Conservation (phyloP, 2,888 invertebrate species). For the Tachystola acroxantha region DNA sequence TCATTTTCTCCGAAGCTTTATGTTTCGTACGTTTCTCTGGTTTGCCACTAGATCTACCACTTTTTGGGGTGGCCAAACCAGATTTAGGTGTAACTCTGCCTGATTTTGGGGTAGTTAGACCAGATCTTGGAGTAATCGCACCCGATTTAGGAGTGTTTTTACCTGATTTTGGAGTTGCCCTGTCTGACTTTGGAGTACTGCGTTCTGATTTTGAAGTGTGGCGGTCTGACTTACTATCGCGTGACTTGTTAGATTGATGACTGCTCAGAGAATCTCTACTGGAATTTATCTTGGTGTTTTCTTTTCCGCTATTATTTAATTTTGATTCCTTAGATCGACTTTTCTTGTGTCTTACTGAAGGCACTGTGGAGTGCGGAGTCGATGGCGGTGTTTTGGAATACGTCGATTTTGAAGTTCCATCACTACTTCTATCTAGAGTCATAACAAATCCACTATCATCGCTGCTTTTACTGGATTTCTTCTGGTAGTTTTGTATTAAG, state of each 20-base stretch:
- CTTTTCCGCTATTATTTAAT: conserved; percentile 56
- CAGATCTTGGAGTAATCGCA: conserved; percentile 61
- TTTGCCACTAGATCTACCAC: conserved; percentile 74
- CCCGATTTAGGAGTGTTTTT: conserved; percentile 67
- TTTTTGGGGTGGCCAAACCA: conserved; percentile 74
- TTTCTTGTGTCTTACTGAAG: conserved; percentile 68
- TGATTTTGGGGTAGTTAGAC: conserved; percentile 64
- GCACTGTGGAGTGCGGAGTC: conserved; percentile 66
- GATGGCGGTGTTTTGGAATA: conserved; percentile 72
- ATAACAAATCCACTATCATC: conserved; percentile 73
- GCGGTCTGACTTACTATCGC: conserved; percentile 70
- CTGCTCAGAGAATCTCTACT: conserved; percentile 73
- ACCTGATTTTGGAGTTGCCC: conserved; percentile 62
- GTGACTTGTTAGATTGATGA: conserved; percentile 70
- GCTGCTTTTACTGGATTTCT: conserved; percentile 72
- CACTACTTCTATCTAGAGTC: conserved; percentile 72
- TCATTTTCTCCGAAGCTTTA: conserved; percentile 73
- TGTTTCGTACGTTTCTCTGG: conserved; percentile 66
- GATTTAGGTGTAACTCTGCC: conserved; percentile 65
- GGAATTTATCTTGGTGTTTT: conserved; percentile 59
- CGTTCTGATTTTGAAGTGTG: conserved; percentile 69
- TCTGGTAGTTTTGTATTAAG: conserved; percentile 70
- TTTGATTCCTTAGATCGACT: conserved; percentile 69
- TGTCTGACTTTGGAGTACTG: conserved; percentile 70
- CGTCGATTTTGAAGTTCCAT: conserved; percentile 69